These are phyloP conservation scores for Leuciscus waleckii DNA, from an alignment of 2,797 vertebrate genomes.

Conservation along the genomic window DNA sequence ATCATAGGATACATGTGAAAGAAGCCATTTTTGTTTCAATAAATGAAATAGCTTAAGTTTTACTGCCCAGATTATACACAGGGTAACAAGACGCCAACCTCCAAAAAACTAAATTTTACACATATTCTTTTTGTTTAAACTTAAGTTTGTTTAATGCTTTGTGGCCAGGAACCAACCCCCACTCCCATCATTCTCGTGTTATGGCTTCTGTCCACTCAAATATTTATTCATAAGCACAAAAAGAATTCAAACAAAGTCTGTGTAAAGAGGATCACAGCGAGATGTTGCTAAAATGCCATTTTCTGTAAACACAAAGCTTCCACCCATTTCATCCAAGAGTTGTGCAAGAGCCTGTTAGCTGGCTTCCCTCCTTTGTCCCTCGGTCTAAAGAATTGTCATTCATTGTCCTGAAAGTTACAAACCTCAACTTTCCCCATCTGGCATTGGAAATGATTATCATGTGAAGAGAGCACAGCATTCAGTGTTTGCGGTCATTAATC, in stretches of 20 bases:
- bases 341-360: slow-evolving; percentile 45
- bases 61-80: neutral
- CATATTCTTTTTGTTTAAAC: neutral
- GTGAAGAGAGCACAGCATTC: slow-evolving; percentile 67
- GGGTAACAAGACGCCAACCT: neutral
- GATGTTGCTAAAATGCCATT: slow-evolving; percentile 40
- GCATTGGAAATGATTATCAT: slow-evolving; percentile 70
- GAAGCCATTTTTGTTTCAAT: neutral
- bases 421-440: slow-evolving; percentile 67
- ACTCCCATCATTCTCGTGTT: slow-evolving; percentile 10
- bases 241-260: slow-evolving; percentile 44
- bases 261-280: slow-evolving; percentile 47
- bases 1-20: neutral
- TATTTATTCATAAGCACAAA: slow-evolving; percentile 55
- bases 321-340: slow-evolving; percentile 46
- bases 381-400: slow-evolving; percentile 62
- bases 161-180: neutral
- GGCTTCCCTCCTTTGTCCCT: slow-evolving; percentile 60
- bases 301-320: slow-evolving; percentile 52
- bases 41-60: neutral
- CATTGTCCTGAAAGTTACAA: slow-evolving; percentile 60
- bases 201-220: slow-evolving; percentile 45
- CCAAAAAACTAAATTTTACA: neutral
- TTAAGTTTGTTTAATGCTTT: neutral
- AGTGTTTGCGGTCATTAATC: slow-evolving; percentile 70